phyloP scores from a whole-genome alignment of 2,113 vertebrate genomes.

The Eonycteris spelaea region DNA sequence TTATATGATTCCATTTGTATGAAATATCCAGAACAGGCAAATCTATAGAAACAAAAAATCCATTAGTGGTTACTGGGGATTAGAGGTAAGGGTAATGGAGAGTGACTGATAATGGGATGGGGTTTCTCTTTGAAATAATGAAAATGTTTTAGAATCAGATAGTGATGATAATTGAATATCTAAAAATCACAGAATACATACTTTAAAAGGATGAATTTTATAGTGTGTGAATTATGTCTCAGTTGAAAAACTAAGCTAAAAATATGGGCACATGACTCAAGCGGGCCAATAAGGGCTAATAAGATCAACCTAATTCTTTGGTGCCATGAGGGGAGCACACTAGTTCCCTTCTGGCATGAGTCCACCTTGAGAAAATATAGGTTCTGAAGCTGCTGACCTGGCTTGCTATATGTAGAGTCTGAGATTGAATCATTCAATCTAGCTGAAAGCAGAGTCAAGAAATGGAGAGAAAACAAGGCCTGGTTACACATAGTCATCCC shows the following conservation, averaged over 20 bases:
- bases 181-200: not conserved
- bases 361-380: not conserved
- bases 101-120: not conserved
- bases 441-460: not conserved
- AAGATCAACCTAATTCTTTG: not conserved
- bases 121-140: not conserved
- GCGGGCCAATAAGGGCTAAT: not conserved
- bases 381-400: not conserved
- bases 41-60: not conserved
- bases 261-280: not conserved
- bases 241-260: not conserved
- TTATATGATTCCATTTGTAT: constrained; percentile 35
- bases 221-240: not conserved
- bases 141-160: constrained; percentile 45
- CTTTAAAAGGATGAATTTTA: constrained; percentile 3
- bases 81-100: not conserved
- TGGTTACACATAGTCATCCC: not conserved
- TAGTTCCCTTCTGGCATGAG: not conserved
- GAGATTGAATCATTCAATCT: not conserved
- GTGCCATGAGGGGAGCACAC: not conserved
- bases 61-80: not conserved
- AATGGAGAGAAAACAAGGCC: not conserved
- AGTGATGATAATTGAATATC: not conserved
- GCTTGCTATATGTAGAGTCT: not conserved
- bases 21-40: not conserved